These are phyloP conservation scores for Lepidurus arcticus DNA, from an alignment of 1,140 invertebrate species.

Conservation along the genomic window DNA sequence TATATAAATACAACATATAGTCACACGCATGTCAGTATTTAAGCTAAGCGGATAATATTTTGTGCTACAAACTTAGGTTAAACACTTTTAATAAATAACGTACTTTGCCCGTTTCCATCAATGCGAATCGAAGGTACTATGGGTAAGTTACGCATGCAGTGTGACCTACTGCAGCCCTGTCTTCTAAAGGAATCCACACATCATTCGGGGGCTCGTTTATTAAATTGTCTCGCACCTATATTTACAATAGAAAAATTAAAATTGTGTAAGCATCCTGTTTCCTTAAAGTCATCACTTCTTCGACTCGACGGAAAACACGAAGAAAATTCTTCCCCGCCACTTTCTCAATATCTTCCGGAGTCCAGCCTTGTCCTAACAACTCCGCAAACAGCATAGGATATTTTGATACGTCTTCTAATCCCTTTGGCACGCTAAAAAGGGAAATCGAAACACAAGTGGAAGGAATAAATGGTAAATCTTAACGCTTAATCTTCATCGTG, in stretches of 20 bases:
- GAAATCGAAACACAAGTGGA: conserved; percentile 32
- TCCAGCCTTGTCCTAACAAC: conserved; percentile 45
- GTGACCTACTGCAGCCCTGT: background rate
- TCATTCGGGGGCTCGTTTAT: background rate
- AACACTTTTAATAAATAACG: no score
- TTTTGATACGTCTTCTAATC: conserved; percentile 82
- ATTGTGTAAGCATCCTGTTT: background rate
- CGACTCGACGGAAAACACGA: conserved; percentile 47
- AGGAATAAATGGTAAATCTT: background rate
- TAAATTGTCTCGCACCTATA: background rate
- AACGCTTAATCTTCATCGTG: background rate
- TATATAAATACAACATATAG: no score
- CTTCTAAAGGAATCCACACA: background rate
- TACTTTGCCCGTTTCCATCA: no score
- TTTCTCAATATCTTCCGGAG: conserved; percentile 47
- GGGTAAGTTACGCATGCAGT: background rate
- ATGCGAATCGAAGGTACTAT: background rate
- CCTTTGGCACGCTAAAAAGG: conserved; percentile 60
- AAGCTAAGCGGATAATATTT: no score
- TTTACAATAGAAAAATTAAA: background rate
- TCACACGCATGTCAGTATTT: no score
- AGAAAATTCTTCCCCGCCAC: conserved; percentile 50
- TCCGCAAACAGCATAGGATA: conserved; percentile 72
- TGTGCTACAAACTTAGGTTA: no score
- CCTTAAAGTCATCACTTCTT: conserved; percentile 43